Evolutionary conservation across 2,113 vertebrate species (phyloP).

Genomic region (Tragelaphus strepsiceros): DNA sequence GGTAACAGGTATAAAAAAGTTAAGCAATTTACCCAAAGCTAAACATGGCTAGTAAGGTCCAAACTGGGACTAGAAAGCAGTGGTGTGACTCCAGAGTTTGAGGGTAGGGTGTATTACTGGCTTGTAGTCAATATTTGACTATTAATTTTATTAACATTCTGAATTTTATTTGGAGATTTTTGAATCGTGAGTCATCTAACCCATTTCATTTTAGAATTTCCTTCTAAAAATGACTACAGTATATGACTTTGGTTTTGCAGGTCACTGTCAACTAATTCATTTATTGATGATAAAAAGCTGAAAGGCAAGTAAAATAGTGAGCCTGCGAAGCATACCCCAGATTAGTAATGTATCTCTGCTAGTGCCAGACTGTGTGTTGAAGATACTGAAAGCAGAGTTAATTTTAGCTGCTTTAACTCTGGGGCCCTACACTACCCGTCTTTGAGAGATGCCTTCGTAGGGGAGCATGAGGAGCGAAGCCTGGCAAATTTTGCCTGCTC

Average conservation of each 20-base stretch:
- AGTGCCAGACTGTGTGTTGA: background rate
- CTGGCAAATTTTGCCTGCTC: background rate
- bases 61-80: background rate
- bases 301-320: background rate
- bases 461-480: background rate
- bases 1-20: background rate
- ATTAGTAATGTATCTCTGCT: background rate
- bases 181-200: slow-evolving; percentile 1
- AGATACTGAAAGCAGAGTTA: slow-evolving; percentile 8
- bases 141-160: background rate
- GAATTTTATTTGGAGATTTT: background rate
- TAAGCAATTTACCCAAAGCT: background rate
- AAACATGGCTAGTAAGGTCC: background rate
- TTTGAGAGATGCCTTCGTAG: background rate
- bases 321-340: background rate
- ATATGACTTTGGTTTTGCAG: background rate
- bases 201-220: slow-evolving; percentile 24
- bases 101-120: background rate
- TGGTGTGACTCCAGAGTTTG: background rate
- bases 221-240: background rate
- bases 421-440: background rate
- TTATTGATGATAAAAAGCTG: slow-evolving; percentile 20
- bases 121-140: background rate
- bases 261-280: background rate
- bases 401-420: background rate